phyloP scores from a whole-genome alignment of 2,113 vertebrate genomes.

The Strix aluco region DNA sequence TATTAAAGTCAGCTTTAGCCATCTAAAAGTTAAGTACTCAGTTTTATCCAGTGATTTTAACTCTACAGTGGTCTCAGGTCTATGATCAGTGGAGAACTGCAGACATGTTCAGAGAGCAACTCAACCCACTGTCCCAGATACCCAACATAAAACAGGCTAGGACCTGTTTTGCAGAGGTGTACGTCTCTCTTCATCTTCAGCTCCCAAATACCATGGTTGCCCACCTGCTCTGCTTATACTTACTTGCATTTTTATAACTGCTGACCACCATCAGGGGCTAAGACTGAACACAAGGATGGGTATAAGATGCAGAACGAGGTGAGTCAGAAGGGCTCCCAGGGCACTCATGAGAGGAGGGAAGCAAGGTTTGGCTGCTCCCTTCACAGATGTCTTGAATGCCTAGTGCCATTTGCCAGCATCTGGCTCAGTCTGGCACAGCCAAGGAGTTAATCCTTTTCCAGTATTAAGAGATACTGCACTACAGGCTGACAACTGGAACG shows the following conservation, averaged over 20 bases:
- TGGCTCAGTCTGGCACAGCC: neutral
- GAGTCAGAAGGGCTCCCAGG: rapidly evolving
- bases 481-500: neutral
- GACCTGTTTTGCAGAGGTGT: neutral
- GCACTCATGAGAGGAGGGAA: neutral
- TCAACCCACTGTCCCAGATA: neutral
- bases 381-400: neutral
- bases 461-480: neutral
- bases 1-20: neutral
- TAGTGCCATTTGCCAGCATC: neutral
- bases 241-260: neutral
- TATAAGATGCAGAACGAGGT: neutral
- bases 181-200: neutral
- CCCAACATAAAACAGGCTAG: neutral
- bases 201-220: too few relatives aligned
- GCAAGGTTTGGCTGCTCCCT: neutral
- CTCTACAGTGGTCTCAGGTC: neutral
- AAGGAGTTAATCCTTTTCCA: neutral
- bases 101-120: neutral
- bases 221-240: neutral
- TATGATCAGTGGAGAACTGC: neutral
- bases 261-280: neutral
- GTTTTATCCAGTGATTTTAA: neutral
- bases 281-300: neutral
- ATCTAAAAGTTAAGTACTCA: neutral